Percentiles rank a stretch among this genome's conserved stretches.
phyloP scores from a whole-genome alignment of 2,888 invertebrate genomes.

The Hoplodrina blanda region DNA sequence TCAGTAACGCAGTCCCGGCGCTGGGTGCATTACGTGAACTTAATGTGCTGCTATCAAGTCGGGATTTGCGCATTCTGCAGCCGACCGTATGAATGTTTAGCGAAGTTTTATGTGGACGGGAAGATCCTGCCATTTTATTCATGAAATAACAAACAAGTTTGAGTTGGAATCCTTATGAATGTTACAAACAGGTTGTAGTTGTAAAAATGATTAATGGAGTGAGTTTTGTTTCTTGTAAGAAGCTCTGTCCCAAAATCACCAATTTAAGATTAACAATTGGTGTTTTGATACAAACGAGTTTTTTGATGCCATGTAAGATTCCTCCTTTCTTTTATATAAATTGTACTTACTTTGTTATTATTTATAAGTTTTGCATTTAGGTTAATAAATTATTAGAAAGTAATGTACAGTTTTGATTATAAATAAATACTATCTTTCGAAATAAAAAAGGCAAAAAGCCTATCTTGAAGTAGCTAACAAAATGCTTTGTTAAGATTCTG shows the following conservation, averaged over 20 bases:
- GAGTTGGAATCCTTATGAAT: conserved; percentile 36
- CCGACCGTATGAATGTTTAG: conserved; percentile 60
- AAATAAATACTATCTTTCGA: too few species aligned
- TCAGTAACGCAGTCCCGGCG: conserved; percentile 37
- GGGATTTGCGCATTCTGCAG: conserved; percentile 57
- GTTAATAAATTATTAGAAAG: too few species aligned
- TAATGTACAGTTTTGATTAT: too few species aligned
- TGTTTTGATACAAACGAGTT: too few species aligned
- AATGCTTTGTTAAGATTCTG: neutral
- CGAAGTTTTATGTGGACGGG: conserved; percentile 54
- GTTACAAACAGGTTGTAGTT: conserved; percentile 26
- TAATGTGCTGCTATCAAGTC: conserved; percentile 58
- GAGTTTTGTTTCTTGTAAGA: conserved; percentile 5
- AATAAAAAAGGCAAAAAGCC: too few species aligned
- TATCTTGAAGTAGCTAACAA: too few species aligned
- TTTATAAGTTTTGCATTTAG: too few species aligned
- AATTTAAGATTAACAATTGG: too few species aligned
- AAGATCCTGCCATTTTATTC: conserved; percentile 52
- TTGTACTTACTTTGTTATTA: too few species aligned
- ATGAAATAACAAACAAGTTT: conserved; percentile 57
- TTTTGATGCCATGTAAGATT: too few species aligned
- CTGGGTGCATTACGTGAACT: conserved; percentile 59
- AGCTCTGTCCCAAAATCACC: neutral
- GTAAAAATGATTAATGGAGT: conserved; percentile 24
- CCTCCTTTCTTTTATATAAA: too few species aligned